Evolutionary conservation across 2,797 vertebrate genomes (phyloP).

Genomic region (Uromys caudimaculatus): DNA sequence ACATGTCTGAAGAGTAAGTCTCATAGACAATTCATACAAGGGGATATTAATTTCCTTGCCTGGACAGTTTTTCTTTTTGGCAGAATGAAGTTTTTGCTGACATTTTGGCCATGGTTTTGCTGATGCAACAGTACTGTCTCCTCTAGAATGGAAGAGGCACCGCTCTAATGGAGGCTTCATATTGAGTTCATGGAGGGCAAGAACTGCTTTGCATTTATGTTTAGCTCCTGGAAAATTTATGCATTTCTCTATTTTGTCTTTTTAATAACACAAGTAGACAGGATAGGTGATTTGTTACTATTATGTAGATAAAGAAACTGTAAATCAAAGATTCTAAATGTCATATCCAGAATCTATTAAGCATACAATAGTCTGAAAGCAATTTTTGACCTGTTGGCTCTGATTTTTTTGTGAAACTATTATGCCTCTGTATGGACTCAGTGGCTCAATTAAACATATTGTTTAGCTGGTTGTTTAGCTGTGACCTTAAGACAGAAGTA

Average conservation of each 20-base stretch:
- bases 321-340: constrained; percentile 20
- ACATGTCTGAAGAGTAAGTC: background rate
- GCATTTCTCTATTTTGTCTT: background rate
- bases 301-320: constrained; percentile 15
- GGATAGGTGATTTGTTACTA: background rate
- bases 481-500: background rate
- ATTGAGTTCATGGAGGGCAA: background rate
- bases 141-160: background rate
- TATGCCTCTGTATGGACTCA: background rate
- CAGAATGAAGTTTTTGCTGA: background rate
- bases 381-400: background rate
- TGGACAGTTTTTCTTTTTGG: constrained; percentile 27
- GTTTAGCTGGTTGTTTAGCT: background rate
- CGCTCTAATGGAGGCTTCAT: background rate
- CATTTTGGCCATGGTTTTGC: background rate
- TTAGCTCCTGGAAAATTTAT: constrained; percentile 15
- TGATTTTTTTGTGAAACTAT: background rate
- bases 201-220: constrained; percentile 27
- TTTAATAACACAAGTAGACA: background rate
- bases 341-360: background rate
- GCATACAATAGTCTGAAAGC: background rate
- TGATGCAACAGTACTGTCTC: background rate
- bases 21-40: background rate
- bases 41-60: background rate
- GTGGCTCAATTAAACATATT: constrained; percentile 7